A percentile compares a stretch with the other conserved stretches of the same genome.
phyloP scores from a whole-genome alignment of 2,888 invertebrate species.

The Imbricaverruca yamaguchii region DNA sequence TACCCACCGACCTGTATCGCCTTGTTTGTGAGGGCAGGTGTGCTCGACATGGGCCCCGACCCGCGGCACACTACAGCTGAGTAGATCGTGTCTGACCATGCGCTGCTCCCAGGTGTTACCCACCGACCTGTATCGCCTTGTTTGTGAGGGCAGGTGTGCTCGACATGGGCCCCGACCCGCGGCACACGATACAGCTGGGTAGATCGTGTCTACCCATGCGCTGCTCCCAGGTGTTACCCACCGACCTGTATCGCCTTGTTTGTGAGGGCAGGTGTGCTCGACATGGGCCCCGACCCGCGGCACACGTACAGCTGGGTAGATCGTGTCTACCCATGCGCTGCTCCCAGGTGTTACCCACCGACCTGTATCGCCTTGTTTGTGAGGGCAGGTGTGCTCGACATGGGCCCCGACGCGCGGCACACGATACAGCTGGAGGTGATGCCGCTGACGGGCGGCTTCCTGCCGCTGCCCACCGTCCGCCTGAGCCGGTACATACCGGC shows the following conservation, averaged over 20 bases:
- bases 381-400: conserved; percentile 61
- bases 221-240: no score
- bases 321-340: no score
- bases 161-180: no score
- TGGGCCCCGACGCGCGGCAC: conserved; percentile 60
- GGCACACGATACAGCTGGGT: no score
- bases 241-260: no score
- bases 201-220: no score
- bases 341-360: no score
- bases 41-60: conserved; percentile 58
- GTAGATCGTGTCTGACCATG: conserved; percentile 88
- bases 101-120: conserved; percentile 85
- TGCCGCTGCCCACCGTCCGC: conserved; percentile 79
- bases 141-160: no score
- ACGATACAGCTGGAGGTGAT: conserved; percentile 78
- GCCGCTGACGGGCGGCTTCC: conserved; percentile 82
- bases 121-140: no score
- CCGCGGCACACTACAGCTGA: conserved; percentile 67
- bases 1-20: no score
- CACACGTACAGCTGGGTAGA: conserved; percentile 76
- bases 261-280: conserved; percentile 62
- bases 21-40: conserved; percentile 48
- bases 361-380: no score
- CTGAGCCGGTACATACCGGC: conserved; percentile 84
- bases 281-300: conserved; percentile 57